Base-by-base conservation (phyloP, 2,888 invertebrate genomes). In the Oscheius sp. region DNA sequence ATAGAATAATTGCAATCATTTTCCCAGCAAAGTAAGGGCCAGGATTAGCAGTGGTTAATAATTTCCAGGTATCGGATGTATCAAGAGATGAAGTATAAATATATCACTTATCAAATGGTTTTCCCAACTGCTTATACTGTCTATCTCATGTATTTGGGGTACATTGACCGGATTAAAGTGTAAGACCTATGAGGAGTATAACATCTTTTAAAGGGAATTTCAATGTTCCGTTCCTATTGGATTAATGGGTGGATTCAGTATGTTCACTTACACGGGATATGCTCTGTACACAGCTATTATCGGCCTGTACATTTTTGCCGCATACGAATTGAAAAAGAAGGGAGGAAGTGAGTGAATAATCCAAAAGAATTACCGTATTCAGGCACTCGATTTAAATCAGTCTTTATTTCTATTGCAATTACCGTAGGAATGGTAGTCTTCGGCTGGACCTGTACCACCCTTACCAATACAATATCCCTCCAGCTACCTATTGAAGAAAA, bases 351-450 rank as follows among this genome's bases (percentile, higher is more conserved):
- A 68, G 77, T 52, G 16, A 6, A 25, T 21, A 64, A 12, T n/a
- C 21, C 29, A 18, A 2, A 64, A 13, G n/a, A n/a, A n/a, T n/a
- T n/a, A n/a, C n/a, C n/a, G n/a, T n/a, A n/a, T 27, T 64, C 16
- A 66, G 78, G 78, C 49, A 64, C 74, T 1, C 45, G 76, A 12
- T 78, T 78, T 71, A 78, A 78, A 46, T 71, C 75, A 27, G 79
- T 79, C 0, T 79, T 79, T 64, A 75, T 74, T 16, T 79, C 79
- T 7, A 69, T 79, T 29, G 69, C 73, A 1, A 72, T 79, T 25
- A 79, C 76, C 7, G 79, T 79, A 23, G 79, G 75, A 16, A 56
- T 79, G 3, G 79, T 79, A 16, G 61, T 76, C 46, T 74, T 76
- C 45, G 79, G 79, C 46, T 79, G 79, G 79, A 75, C 70, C 0